Evolutionary conservation across 2,113 vertebrate species (phyloP).

Genomic region (Notiomystis cincta): DNA sequence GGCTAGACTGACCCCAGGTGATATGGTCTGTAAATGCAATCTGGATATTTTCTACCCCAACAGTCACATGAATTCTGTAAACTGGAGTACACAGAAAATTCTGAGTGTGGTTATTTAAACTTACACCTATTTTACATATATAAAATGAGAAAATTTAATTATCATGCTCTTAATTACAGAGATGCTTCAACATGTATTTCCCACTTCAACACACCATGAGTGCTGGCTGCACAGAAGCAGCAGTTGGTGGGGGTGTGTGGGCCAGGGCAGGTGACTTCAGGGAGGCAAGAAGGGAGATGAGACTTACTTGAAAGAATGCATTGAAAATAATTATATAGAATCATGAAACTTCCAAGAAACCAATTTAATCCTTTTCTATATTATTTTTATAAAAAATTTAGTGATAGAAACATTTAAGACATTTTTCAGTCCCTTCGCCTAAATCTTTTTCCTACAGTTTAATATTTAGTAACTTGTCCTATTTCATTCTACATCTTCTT

Average conservation of each 20-base stretch:
- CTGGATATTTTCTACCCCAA: not conserved
- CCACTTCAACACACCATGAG: not conserved
- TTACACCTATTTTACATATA: not conserved
- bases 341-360: not conserved
- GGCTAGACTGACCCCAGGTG: not conserved
- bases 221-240: not conserved
- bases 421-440: not conserved
- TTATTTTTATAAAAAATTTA: not conserved
- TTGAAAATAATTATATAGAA: not conserved
- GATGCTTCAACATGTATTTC: not conserved
- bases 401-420: not conserved
- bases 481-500: not conserved
- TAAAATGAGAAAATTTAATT: not conserved
- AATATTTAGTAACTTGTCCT: not conserved
- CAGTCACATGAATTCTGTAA: not conserved
- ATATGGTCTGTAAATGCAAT: not conserved
- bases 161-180: not conserved
- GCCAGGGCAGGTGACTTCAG: not conserved
- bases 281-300: not conserved
- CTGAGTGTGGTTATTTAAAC: not conserved
- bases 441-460: not conserved
- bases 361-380: not conserved
- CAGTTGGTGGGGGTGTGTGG: not conserved
- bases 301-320: not conserved
- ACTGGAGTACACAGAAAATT: not conserved